phyloP scores from a whole-genome alignment of 2,888 invertebrate species.

The Hesperia comma region DNA sequence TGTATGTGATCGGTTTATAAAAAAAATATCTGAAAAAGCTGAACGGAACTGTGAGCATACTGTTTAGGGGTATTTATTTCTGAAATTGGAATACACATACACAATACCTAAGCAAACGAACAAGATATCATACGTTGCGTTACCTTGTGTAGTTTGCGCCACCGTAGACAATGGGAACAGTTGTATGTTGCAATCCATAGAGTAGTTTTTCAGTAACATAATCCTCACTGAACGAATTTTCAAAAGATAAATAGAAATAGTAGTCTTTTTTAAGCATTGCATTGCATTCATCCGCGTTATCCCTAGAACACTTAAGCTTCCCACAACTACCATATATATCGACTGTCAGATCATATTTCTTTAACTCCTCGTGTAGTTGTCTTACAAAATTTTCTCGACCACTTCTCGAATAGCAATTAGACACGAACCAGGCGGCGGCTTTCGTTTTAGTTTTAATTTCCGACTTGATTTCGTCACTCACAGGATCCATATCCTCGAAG shows the following conservation, averaged over 20 bases:
- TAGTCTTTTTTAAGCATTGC: conserved; percentile 53
- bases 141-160: conserved; percentile 69
- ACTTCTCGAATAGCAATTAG: conserved; percentile 56
- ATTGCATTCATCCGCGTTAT: conserved; percentile 51
- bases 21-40: too few relatives aligned
- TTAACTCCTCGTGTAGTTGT: conserved; percentile 50
- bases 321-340: conserved; percentile 59
- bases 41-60: too few relatives aligned
- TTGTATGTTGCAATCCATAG: conserved; percentile 54
- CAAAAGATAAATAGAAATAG: conserved; percentile 68
- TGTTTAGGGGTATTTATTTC: too few relatives aligned
- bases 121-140: background rate
- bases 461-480: conserved; percentile 45
- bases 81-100: too few relatives aligned
- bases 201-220: conserved; percentile 67
- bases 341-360: conserved; percentile 52
- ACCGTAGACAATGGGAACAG: conserved; percentile 66
- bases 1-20: too few relatives aligned
- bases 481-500: conserved; percentile 50
- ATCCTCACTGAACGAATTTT: conserved; percentile 65
- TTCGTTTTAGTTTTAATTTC: conserved; percentile 48
- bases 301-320: conserved; percentile 44
- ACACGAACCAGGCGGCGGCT: conserved; percentile 63
- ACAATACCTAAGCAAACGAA: too few relatives aligned
- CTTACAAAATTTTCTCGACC: conserved; percentile 48